A percentile compares a stretch with the other conserved stretches of the same genome.
These are phyloP conservation scores for Andricus grossulariae DNA, from an alignment of 1,140 invertebrate genomes.

Conservation along the genomic window DNA sequence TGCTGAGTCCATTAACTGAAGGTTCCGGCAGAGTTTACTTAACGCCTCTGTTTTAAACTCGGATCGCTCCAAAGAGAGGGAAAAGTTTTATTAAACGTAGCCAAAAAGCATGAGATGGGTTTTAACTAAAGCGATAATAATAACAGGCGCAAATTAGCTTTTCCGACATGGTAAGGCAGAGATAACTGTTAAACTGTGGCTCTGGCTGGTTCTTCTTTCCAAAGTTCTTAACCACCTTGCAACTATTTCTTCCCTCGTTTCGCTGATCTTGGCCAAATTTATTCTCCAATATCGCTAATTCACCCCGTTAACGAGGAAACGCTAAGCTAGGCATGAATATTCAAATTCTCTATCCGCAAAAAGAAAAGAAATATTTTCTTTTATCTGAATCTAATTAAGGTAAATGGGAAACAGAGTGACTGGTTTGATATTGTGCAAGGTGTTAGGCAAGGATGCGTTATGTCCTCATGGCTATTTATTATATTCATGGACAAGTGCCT, in stretches of 20 bases:
- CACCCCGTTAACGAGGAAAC: constrained; percentile 16
- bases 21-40: constrained; percentile 56
- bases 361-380: constrained; percentile 6
- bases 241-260: constrained; percentile 24
- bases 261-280: constrained; percentile 9
- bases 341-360: background rate
- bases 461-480: too few species aligned
- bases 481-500: too few species aligned
- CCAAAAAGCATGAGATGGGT: background rate
- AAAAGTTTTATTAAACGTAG: constrained; percentile 49
- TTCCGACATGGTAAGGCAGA: background rate
- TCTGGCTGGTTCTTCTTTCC: background rate
- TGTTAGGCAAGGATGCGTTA: too few species aligned
- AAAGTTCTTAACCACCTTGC: constrained; percentile 15
- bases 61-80: constrained; percentile 52
- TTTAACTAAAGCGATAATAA: constrained; percentile 9
- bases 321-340: constrained; percentile 12
- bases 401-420: too few species aligned
- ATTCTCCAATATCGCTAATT: constrained; percentile 24
- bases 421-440: too few species aligned
- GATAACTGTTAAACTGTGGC: background rate
- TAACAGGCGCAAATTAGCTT: constrained; percentile 5
- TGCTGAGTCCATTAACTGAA: constrained; percentile 58
- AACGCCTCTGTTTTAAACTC: constrained; percentile 41
- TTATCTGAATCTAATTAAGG: background rate